A percentile compares a stretch with the other conserved stretches of the same genome.
Conservation (phyloP, 2,113 vertebrate genomes). For the Opisthocomus hoazin region DNA sequence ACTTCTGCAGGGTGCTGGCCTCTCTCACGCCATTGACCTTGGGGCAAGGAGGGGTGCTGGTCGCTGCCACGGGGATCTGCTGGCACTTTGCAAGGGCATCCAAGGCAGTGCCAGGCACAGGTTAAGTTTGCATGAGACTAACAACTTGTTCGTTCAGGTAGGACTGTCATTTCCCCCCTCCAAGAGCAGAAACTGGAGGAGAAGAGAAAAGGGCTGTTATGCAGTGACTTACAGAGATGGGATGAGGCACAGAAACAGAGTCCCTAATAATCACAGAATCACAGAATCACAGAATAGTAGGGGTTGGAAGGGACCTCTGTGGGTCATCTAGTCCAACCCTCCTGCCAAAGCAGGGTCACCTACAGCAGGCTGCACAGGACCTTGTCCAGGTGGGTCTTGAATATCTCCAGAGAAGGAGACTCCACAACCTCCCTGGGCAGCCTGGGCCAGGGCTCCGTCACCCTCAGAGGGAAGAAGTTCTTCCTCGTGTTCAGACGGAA, state of each 20-base stretch:
- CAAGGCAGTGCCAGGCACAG: background rate
- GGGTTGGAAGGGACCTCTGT: no score
- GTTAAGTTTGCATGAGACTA: background rate
- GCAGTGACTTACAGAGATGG: background rate
- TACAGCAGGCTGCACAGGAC: no score
- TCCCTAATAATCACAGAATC: no score
- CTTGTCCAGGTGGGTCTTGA: no score
- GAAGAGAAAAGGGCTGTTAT: background rate
- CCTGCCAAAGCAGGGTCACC: no score
- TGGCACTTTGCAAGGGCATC: background rate
- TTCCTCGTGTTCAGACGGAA: no score
- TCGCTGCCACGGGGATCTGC: background rate
- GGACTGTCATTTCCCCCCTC: background rate
- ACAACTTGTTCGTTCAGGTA: accelerated
- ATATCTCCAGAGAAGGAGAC: no score
- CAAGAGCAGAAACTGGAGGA: background rate
- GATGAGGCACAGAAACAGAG: background rate
- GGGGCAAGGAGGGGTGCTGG: background rate
- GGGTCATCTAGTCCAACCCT: no score
- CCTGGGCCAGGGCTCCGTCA: no score
- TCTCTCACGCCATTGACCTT: accelerated
- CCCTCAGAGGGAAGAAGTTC: no score
- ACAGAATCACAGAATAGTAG: no score
- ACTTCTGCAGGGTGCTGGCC: background rate
- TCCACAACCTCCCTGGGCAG: no score